These are phyloP conservation scores for Micropoecilia bifurca DNA, from an alignment of 2,797 vertebrate species.

Conservation along the genomic window DNA sequence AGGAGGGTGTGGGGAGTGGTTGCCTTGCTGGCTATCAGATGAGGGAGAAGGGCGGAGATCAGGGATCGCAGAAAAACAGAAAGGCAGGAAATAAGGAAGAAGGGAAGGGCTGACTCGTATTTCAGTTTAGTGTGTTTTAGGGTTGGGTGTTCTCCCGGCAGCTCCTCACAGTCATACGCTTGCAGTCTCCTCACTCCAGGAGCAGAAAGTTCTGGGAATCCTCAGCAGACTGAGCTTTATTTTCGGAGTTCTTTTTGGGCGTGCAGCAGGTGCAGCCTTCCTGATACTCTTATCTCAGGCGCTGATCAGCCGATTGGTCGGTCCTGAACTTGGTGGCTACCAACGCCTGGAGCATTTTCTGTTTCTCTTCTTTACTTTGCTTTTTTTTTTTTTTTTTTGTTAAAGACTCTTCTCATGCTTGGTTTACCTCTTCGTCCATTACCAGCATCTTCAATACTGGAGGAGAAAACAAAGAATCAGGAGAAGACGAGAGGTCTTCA, in stretches of 20 bases:
- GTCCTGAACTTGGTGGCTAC: constrained; percentile 8
- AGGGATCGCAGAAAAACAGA: constrained; percentile 48
- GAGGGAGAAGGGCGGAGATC: constrained; percentile 62
- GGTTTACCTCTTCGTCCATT: background rate
- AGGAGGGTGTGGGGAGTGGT: constrained; percentile 75
- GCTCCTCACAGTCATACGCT: constrained; percentile 42
- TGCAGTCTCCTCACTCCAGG: constrained; percentile 24
- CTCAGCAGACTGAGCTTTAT: constrained; percentile 5
- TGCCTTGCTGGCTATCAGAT: constrained; percentile 70
- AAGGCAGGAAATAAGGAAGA: constrained; percentile 56
- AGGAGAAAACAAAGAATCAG: background rate
- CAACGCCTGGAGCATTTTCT: constrained; percentile 26
- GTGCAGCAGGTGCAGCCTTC: constrained; percentile 52
- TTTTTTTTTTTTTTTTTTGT: background rate
- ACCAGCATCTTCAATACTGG: background rate
- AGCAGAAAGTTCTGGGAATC: constrained; percentile 23
- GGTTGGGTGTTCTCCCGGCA: constrained; percentile 79
- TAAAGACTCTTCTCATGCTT: background rate
- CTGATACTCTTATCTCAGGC: constrained; percentile 14
- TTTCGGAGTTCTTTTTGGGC: background rate
- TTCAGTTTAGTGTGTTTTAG: constrained; percentile 76
- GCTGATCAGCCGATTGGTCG: constrained; percentile 40
- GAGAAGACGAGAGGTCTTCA: constrained; percentile 16
- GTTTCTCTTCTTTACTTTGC: background rate
- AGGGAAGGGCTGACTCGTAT: constrained; percentile 83